A percentile compares a stretch with the other conserved stretches of the same genome.
Conservation (phyloP, 2,797 vertebrate species). For the Knipowitschia caucasica region DNA sequence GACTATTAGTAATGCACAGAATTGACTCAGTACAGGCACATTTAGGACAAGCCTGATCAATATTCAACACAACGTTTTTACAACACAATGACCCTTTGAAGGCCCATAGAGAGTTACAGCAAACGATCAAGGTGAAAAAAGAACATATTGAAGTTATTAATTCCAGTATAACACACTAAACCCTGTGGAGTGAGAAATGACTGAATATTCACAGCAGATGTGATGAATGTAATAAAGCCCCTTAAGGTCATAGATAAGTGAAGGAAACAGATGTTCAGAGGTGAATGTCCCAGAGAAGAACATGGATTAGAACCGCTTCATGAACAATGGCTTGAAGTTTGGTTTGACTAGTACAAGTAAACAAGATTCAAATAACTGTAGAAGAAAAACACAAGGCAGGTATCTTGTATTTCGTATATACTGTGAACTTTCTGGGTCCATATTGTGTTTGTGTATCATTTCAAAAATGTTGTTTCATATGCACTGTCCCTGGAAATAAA, state of each 20-base stretch:
- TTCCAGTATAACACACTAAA: slow-evolving; percentile 1
- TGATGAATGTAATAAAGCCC: slow-evolving; percentile 28
- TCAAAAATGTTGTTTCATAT: too few species aligned
- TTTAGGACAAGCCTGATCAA: background rate
- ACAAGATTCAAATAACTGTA: too few species aligned
- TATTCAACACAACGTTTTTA: background rate
- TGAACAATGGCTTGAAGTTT: slow-evolving; percentile 10
- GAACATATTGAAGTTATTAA: slow-evolving; percentile 2
- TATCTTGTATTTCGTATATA: too few species aligned
- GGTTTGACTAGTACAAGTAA: slow-evolving; percentile 3
- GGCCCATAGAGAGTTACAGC: background rate
- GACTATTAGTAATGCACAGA: slow-evolving; percentile 1
- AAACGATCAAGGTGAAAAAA: slow-evolving; percentile 1
- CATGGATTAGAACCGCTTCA: slow-evolving; percentile 5
- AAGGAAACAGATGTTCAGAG: slow-evolving; percentile 7
- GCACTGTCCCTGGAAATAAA: too few species aligned
- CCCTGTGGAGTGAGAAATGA: slow-evolving; percentile 2
- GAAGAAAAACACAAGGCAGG: too few species aligned
- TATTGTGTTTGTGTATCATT: too few species aligned
- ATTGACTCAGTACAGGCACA: background rate
- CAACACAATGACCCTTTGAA: slow-evolving; percentile 8
- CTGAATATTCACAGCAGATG: slow-evolving; percentile 19
- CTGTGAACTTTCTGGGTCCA: too few species aligned
- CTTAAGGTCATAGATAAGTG: slow-evolving; percentile 12
- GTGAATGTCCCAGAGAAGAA: slow-evolving; percentile 5